Evolutionary conservation across 2,888 invertebrate genomes (phyloP), one percentile per base, ranked within the genome.

Genomic region (Nemoura dubitans): DNA sequence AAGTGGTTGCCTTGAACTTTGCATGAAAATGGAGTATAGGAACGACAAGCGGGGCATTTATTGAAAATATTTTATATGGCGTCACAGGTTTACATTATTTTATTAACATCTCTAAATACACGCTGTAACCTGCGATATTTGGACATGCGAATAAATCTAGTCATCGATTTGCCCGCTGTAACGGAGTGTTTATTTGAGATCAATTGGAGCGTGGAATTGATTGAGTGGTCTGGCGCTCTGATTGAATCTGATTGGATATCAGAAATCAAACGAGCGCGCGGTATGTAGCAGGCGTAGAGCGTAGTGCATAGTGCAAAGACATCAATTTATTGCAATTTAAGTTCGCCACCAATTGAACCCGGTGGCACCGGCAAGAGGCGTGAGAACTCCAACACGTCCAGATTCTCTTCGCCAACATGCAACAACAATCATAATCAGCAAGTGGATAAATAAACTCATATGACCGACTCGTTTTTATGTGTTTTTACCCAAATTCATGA

Each of bases 371-470:
- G 59, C 59, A 59, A 59, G 59, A 59, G 89, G 89, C 89, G 89
- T 89, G 89, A 89, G 89, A 89, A 89, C 87, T 78, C 42, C 81
- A 87, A 87, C 87, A 84, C 43, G 88, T 86, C 86, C 88, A 89
- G 88, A 89, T 89, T 89, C 89, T 89, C 89, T 59, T 21, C 59
- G 36, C 10, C 36, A 36, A 36, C 36, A 16, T 16, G 16, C 59
- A 21, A 16, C 59, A 59, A 59, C 59, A 59, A 59, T 59, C 2
- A 21, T 10, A 59, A 21, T 59, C 59, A 59, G 59, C 59, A 59
- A 59, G 59, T 59, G 59, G 59, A 59, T 59, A 59, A 59, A 59
- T 59, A 59, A 59, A 21, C 16, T 21, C 21, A 36, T 59, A 21
- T 14, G 14, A 59, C 16, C 59, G 21, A 59, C 59, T 59, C 14